Evolutionary conservation across 2,113 vertebrate species (phyloP).

Genomic region (Rhea pennata): DNA sequence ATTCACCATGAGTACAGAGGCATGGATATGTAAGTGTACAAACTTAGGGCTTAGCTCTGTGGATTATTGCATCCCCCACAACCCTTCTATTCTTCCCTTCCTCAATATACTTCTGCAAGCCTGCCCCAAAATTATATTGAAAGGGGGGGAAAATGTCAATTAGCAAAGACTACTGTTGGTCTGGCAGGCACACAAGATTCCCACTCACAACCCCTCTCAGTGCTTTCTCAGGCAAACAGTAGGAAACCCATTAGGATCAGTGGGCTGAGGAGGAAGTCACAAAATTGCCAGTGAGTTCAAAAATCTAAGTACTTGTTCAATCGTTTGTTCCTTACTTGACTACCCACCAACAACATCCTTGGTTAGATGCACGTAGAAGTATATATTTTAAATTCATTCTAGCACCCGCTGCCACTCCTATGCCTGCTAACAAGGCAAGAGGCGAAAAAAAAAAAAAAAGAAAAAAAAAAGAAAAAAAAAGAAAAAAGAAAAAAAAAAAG

Average conservation of each 20-base stretch:
- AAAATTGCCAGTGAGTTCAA: neutral
- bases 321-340: slow-evolving; percentile 10
- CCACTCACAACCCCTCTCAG: neutral
- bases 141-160: neutral
- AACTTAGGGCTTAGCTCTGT: slow-evolving; percentile 42
- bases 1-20: slow-evolving; percentile 46
- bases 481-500: too few species aligned
- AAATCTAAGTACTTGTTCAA: neutral
- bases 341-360: neutral
- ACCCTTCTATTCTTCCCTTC: neutral
- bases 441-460: too few species aligned
- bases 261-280: neutral
- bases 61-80: slow-evolving; percentile 6
- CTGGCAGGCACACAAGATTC: neutral
- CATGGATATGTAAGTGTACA: slow-evolving; percentile 37
- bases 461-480: neutral
- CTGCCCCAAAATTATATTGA: slow-evolving; percentile 5
- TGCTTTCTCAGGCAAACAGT: neutral
- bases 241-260: slow-evolving; percentile 4
- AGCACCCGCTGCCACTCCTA: neutral
- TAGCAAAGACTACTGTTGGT: slow-evolving; percentile 3
- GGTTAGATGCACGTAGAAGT: neutral
- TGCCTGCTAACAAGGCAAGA: neutral
- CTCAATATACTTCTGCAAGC: neutral
- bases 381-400: neutral